Conservation (phyloP, 2,797 vertebrate species). For the Aplochiton taeniatus region DNA sequence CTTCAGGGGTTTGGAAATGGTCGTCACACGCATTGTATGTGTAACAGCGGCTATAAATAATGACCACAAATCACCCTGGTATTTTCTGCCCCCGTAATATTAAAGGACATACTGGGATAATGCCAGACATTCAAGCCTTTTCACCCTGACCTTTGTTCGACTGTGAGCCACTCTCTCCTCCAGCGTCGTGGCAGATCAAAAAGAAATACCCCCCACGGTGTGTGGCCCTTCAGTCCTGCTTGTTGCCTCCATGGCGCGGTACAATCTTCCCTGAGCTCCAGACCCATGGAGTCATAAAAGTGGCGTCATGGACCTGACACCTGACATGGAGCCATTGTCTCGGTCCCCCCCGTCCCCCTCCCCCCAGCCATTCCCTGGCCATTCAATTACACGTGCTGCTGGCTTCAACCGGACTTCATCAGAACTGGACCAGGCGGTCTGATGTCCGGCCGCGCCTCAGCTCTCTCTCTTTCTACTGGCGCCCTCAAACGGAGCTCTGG, state of each 20-base stretch:
- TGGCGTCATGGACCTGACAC: too few relatives aligned
- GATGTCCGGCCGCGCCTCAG: neutral
- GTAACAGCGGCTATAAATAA: too few relatives aligned
- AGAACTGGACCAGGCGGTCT: slow-evolving; percentile 24
- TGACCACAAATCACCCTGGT: too few relatives aligned
- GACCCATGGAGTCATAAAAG: too few relatives aligned
- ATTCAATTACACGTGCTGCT: slow-evolving; percentile 26
- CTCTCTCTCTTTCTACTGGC: too few relatives aligned
- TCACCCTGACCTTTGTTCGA: neutral
- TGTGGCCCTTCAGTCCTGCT: neutral
- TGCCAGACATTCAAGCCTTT: slow-evolving; percentile 6
- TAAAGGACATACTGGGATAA: neutral
- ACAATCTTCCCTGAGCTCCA: neutral
- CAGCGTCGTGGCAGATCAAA: neutral
- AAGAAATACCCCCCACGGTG: neutral
- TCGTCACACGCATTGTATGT: too few relatives aligned
- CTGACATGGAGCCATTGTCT: too few relatives aligned
- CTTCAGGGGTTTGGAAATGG: too few relatives aligned
- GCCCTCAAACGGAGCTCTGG: too few relatives aligned
- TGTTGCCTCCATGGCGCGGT: neutral
- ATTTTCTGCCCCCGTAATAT: neutral
- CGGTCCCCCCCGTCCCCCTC: too few relatives aligned
- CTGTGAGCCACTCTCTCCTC: neutral
- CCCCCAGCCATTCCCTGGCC: slow-evolving; percentile 10
- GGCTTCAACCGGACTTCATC: slow-evolving; percentile 27